Percentiles rank a stretch among this genome's conserved stretches.
Conservation (phyloP, 2,113 vertebrate species). For the Solenodon paradoxus region DNA sequence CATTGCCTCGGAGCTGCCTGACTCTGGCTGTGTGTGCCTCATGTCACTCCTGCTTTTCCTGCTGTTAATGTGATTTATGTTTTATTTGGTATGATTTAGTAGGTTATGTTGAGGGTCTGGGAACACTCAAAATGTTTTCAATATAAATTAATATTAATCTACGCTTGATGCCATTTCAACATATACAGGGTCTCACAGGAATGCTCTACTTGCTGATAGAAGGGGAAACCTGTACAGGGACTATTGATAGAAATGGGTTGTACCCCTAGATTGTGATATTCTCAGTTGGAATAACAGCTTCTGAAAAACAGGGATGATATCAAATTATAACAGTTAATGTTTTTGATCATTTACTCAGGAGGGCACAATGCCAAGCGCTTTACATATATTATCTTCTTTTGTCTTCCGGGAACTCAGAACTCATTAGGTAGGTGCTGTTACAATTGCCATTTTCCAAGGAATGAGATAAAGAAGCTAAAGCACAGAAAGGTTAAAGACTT, state of each 20-base stretch:
- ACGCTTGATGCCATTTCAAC: background rate
- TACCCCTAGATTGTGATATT: background rate
- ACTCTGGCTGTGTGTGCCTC: background rate
- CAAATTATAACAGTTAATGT: background rate
- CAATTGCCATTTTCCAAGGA: background rate
- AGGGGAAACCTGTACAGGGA: background rate
- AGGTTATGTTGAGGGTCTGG: background rate
- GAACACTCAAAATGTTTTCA: background rate
- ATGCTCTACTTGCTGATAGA: background rate
- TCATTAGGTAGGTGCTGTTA: background rate
- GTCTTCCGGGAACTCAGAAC: background rate
- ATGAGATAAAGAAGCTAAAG: background rate
- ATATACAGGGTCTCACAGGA: background rate
- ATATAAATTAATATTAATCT: background rate
- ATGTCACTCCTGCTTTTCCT: background rate
- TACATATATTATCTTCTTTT: background rate
- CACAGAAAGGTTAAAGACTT: background rate
- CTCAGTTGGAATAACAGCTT: background rate
- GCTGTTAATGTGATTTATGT: background rate
- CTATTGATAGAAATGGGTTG: background rate
- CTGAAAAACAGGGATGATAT: background rate
- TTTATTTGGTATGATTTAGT: background rate
- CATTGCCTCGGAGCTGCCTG: background rate
- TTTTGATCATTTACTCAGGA: background rate
- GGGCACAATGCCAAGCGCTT: background rate